Evolutionary conservation across 1,140 invertebrate genomes (phyloP).

Genomic region (Drosophila erecta): DNA sequence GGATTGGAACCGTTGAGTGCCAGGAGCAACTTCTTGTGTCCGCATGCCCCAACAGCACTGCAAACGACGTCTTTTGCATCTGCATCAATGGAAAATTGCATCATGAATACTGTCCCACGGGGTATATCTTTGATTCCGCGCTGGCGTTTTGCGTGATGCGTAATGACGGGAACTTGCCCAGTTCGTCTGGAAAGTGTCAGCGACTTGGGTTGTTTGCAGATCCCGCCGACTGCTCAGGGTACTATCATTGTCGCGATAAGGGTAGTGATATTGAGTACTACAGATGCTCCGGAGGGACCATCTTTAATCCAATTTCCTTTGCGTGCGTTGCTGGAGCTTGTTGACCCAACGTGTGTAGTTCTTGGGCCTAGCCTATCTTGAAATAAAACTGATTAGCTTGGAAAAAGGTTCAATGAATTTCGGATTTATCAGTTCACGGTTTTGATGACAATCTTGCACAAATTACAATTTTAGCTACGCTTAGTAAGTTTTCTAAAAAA

Average conservation of each 20-base stretch:
- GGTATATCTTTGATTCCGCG: not conserved
- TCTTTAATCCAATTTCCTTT: constrained; percentile 32
- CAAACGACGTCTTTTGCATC: constrained; percentile 2
- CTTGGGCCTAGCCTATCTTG: not conserved
- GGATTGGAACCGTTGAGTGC: constrained; percentile 14
- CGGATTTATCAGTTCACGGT: not conserved
- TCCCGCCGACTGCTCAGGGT: constrained; percentile 44
- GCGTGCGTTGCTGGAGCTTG: constrained; percentile 43
- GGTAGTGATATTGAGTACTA: constrained; percentile 11
- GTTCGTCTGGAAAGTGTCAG: constrained; percentile 25
- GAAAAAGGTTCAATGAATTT: not conserved
- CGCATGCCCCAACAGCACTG: not conserved
- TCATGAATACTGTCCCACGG: constrained; percentile 1
- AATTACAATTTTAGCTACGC: too few relatives aligned
- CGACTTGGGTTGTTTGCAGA: constrained; percentile 43
- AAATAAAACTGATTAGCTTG: not conserved
- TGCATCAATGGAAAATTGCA: constrained; percentile 14
- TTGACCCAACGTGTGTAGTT: constrained; percentile 7
- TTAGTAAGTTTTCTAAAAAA: not conserved
- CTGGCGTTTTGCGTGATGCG: not conserved
- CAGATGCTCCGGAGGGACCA: constrained; percentile 21
- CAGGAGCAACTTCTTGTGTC: constrained; percentile 14
- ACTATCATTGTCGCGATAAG: constrained; percentile 38
- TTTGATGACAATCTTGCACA: not conserved
- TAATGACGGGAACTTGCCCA: not conserved